Evolutionary conservation across 2,888 invertebrate genomes (phyloP).

Genomic region (Dasysyrphus tricinctus): DNA sequence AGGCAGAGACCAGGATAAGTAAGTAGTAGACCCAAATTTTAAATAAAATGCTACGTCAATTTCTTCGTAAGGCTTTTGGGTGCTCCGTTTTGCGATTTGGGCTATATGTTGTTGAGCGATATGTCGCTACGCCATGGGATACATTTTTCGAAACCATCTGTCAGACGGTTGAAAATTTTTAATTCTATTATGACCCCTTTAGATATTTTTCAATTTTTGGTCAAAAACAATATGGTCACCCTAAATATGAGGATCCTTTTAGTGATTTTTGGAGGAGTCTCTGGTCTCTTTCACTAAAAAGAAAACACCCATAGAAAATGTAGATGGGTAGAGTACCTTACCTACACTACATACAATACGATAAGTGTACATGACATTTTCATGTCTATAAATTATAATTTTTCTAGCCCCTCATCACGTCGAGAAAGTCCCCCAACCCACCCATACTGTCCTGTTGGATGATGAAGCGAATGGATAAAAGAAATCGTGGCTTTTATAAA

Average conservation of each 20-base stretch:
- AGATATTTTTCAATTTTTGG: too few relatives aligned
- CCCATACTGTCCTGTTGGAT: not conserved
- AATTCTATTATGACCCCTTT: too few relatives aligned
- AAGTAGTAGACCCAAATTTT: too few relatives aligned
- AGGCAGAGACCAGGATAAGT: too few relatives aligned
- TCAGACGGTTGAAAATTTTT: too few relatives aligned
- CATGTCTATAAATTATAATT: conserved; percentile 73
- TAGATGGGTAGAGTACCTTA: conserved; percentile 34
- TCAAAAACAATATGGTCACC: not conserved
- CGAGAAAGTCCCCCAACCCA: not conserved
- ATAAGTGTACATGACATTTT: conserved; percentile 64
- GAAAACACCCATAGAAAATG: conserved; percentile 18
- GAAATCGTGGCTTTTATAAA: conserved; percentile 41
- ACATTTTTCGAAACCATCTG: too few relatives aligned
- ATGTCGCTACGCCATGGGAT: too few relatives aligned
- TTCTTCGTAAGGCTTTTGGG: too few relatives aligned
- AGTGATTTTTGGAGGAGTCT: conserved; percentile 48
- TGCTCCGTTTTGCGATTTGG: too few relatives aligned
- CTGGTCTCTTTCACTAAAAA: not conserved
- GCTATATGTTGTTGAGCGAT: too few relatives aligned
- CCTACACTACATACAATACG: not conserved
- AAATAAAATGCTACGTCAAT: too few relatives aligned
- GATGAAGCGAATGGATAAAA: conserved; percentile 1
- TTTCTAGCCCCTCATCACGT: conserved; percentile 12
- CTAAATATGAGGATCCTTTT: conserved; percentile 53